Evolutionary conservation across 2,113 vertebrate species (phyloP).

Genomic region (Cheirogaleus medius): DNA sequence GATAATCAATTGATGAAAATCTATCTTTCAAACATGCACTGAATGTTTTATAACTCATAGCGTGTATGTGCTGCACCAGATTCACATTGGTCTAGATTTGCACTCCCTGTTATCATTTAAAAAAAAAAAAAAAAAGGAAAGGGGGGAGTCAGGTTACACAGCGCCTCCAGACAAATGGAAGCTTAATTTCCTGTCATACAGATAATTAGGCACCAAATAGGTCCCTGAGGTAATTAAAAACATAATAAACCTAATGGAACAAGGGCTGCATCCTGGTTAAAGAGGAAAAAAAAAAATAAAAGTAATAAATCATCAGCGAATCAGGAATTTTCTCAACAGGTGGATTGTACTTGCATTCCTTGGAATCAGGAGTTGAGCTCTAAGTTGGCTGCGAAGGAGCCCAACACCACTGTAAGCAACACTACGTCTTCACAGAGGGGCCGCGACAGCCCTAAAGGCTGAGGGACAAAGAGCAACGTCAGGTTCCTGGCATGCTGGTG

Average conservation of each 20-base stretch:
- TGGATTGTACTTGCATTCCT: background rate
- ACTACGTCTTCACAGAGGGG: background rate
- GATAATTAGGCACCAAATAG: slow-evolving; percentile 77
- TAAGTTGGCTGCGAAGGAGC: background rate
- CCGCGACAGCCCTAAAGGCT: background rate
- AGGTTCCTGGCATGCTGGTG: background rate
- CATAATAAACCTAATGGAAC: slow-evolving; percentile 67
- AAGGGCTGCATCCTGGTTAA: slow-evolving; percentile 41
- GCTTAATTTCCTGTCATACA: slow-evolving; percentile 73
- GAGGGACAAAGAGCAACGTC: rapidly evolving
- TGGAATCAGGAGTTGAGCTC: background rate
- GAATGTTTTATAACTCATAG: background rate
- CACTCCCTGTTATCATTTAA: background rate
- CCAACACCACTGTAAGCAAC: background rate
- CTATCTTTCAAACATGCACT: background rate
- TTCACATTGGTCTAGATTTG: slow-evolving; percentile 24
- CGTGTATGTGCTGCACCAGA: background rate
- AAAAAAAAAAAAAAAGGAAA: background rate
- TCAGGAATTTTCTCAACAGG: slow-evolving; percentile 34
- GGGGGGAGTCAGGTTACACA: background rate
- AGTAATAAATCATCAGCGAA: slow-evolving; percentile 63
- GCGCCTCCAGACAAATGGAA: slow-evolving; percentile 52
- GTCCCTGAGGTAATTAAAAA: slow-evolving; percentile 73
- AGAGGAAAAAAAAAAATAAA: slow-evolving; percentile 55
- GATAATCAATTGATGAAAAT: background rate